Conservation (phyloP, 1,140 invertebrate genomes). For the Thaumatotibia leucotreta region DNA sequence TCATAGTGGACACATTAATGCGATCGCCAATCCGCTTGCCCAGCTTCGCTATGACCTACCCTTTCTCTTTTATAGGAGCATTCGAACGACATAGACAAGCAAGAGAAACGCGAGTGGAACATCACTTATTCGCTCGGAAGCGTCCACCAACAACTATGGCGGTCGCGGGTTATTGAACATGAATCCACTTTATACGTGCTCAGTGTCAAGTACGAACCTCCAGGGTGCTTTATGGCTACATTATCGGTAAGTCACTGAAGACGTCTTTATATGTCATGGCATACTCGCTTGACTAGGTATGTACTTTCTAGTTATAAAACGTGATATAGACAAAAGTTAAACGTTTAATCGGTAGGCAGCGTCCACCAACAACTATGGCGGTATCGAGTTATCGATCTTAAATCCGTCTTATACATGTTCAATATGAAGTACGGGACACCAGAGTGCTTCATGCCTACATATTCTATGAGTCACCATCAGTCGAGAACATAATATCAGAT, state of each 20-base stretch:
- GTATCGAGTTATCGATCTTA: not conserved
- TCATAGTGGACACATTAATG: too few relatives aligned
- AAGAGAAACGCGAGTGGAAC: conserved; percentile 26
- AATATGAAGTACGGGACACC: not conserved
- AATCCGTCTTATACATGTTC: not conserved
- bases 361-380: not conserved
- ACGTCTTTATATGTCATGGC: not conserved
- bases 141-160: conserved; percentile 16
- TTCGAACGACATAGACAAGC: conserved; percentile 20
- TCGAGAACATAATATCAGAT: too few relatives aligned
- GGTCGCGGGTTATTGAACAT: conserved; percentile 25
- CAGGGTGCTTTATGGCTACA: conserved; percentile 32
- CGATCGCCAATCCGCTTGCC: too few relatives aligned
- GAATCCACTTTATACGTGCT: conserved; percentile 29
- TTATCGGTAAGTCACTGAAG: conserved; percentile 44
- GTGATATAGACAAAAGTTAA: not conserved
- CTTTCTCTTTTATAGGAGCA: conserved; percentile 35
- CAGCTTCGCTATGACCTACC: too few relatives aligned
- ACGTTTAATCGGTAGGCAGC: not conserved
- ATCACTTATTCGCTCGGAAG: conserved; percentile 29
- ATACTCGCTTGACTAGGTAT: too few relatives aligned
- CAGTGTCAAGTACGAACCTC: conserved; percentile 31
- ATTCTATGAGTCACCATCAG: too few relatives aligned
- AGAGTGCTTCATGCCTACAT: too few relatives aligned
- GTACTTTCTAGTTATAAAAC: too few relatives aligned